phyloP scores from a whole-genome alignment of 2,113 vertebrate species.

The Anas platyrhynchos region DNA sequence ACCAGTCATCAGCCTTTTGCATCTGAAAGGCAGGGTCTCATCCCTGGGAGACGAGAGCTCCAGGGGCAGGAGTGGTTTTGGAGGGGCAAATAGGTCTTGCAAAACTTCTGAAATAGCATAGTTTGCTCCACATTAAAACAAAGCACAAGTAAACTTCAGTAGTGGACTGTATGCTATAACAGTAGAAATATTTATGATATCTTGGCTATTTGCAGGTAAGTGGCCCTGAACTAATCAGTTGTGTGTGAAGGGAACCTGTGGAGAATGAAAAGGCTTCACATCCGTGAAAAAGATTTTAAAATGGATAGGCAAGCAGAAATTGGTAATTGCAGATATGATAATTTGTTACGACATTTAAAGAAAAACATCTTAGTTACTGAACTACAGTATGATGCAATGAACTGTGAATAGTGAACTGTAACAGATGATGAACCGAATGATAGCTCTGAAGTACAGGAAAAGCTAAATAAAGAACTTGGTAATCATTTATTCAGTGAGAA shows the following conservation, averaged over 20 bases:
- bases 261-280: neutral
- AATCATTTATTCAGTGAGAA: neutral
- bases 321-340: neutral
- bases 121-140: neutral
- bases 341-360: neutral
- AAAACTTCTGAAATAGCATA: neutral
- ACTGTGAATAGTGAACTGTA: neutral
- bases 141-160: neutral
- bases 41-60: neutral
- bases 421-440: neutral
- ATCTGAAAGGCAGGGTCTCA: neutral
- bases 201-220: neutral
- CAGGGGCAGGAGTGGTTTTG: neutral
- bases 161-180: neutral
- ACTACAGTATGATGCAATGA: neutral
- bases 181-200: neutral
- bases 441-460: neutral
- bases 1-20: neutral
- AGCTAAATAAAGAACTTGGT: neutral
- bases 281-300: neutral
- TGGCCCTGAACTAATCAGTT: neutral
- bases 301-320: neutral
- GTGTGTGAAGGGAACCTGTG: neutral
- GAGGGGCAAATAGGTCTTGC: accelerated
- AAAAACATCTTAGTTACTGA: neutral